Base-by-base conservation (phyloP, 2,797 vertebrate genomes). In the Falco rusticolus region DNA sequence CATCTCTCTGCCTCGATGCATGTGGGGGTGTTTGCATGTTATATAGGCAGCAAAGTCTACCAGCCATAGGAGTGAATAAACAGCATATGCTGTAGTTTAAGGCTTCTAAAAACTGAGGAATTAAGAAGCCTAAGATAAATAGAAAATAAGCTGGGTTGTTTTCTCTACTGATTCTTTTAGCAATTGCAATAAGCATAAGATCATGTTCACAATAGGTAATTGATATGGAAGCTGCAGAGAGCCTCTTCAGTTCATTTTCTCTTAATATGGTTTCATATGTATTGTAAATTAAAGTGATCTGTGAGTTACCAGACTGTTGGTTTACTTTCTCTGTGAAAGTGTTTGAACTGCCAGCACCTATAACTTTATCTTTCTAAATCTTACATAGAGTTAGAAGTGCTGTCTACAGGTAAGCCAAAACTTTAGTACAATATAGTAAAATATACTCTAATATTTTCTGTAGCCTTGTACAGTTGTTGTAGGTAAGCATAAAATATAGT, bases 331-430 rank as follows among this genome's bases (percentile, higher is more conserved):
- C n/a, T 86, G 37, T 69, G 29, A 89, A 43, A 64, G 45, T 65
- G 6, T 91, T 94, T 83, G 65, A 94, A 66, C 45, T 85, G 54
- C 68, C 80, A 87, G 39, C 33, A 60, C 31, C 37, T 84, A 3
- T 85, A 92, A 80, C 26, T 77, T n/a, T 74, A 9, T 8, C 56
- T 91, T 63, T 59, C 54, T 68, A 72, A 81, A 82, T 65, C 54
- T 89, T 79, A 60, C 33, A 11, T 82, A 80, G 77, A 12, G 45
- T 86, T 93, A 93, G 84, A 94, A 95, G 56, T 2, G 1, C 31
- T 51, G 59, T 93, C 37, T 81, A 19, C 70, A 89, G 75, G 91
- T 92, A 95, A 97, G 63, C 70, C 83, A 54, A 78, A 87, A 66
- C 47, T 13, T 37, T 41, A 89, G 68, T 75, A 81, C 8, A 64